Evolutionary conservation across 1,140 invertebrate genomes (phyloP), one percentile per base, ranked within the genome.

Genomic region (Chionoecetes opilio): DNA sequence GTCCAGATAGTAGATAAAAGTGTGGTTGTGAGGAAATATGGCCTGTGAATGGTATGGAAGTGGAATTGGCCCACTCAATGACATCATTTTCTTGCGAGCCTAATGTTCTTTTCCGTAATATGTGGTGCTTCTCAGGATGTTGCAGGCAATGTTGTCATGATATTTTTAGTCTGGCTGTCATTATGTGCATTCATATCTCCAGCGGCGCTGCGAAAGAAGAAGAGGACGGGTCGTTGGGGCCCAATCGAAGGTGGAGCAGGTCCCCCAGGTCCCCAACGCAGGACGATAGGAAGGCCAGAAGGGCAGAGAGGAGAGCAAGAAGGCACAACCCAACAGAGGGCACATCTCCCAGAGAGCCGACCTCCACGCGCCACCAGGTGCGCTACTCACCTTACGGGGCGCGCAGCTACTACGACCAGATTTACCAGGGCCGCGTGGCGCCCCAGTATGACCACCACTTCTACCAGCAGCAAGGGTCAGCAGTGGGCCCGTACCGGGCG

Each of bases 371-470:
- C 53, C 89, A 93, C 37, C 6, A 84, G 32, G 31, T 3, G 14
- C 34, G 41, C 0, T 32, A n/a, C 5, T 93, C 92, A 9, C 35
- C 92, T 5, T 34, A 86, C n/a, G 92, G 82, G 37, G 82, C 82
- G 17, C 92, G 92, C 26, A 34, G 34, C 21, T 93, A 93, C 92
- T 93, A 93, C 38, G 92, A 93, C 82, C 37, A 86, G n/a, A n/a
- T n/a, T 6, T 93, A 93, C 82, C 92, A 93, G 2, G 92, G 92
- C 63, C 82, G 92, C 21, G 37, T 93, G 35, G 92, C 82, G 38
- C 92, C 92, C 1, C 92, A 93, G 82, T 93, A 93, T 26, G 92
- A 93, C 82, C 82, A 34, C n/a, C 85, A 93, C 82, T 93, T 93
- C 92, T 93, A 93, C 82, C 92, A 93, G 53, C 21, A 93, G n/a